phyloP scores from a whole-genome alignment of 2,797 vertebrate species.

The Limnodromus scolopaceus region DNA sequence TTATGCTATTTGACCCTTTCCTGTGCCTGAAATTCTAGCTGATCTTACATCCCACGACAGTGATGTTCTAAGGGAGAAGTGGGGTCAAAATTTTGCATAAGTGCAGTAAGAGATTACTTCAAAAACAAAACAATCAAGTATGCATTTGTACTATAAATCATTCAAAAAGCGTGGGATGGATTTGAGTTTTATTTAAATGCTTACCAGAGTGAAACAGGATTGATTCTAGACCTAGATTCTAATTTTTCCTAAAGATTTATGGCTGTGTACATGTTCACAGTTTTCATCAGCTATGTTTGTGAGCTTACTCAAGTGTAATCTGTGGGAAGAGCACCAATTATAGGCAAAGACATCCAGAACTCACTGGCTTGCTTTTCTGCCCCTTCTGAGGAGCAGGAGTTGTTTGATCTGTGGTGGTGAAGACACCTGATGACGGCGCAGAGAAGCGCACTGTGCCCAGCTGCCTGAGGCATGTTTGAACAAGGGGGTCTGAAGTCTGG shows the following conservation, averaged over 20 bases:
- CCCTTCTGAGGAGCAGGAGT: background rate
- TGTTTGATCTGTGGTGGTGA: background rate
- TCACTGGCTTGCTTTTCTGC: background rate
- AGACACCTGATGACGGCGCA: background rate
- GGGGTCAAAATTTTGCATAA: background rate
- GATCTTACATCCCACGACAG: background rate
- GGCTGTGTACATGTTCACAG: background rate
- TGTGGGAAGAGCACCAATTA: background rate
- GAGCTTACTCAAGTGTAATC: background rate
- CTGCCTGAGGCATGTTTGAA: background rate
- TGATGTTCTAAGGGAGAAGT: background rate
- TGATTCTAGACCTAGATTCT: background rate
- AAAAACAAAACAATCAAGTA: background rate
- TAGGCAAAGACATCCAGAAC: background rate
- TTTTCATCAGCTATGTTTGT: background rate
- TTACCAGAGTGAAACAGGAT: background rate
- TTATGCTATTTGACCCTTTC: conserved; percentile 30
- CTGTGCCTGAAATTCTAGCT: conserved; percentile 34
- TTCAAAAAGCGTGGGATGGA: background rate
- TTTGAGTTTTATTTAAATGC: background rate
- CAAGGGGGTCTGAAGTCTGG: background rate
- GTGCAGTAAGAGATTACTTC: background rate
- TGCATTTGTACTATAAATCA: background rate
- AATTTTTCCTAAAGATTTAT: background rate
- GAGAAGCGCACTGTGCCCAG: background rate